These are phyloP conservation scores for Cavia porcellus DNA, from an alignment of 2,113 vertebrate genomes.

Conservation along the genomic window DNA sequence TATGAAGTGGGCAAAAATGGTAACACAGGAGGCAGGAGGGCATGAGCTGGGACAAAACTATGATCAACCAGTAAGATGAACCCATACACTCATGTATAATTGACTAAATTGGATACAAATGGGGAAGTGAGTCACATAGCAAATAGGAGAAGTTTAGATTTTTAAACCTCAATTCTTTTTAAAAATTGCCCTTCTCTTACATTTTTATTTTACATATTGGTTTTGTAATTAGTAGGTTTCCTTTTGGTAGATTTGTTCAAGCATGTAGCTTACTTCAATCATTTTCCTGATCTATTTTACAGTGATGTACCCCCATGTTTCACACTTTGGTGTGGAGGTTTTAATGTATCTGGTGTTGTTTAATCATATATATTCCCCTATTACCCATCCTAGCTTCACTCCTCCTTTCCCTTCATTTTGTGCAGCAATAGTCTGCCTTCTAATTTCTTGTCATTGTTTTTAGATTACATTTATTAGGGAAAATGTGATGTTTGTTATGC, in stretches of 20 bases:
- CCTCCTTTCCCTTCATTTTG: not conserved
- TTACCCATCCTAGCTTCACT: not conserved
- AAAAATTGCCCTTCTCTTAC: not conserved
- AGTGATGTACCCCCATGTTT: not conserved
- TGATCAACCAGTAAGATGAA: no score
- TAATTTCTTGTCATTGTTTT: not conserved
- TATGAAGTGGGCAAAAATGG: no score
- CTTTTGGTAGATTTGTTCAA: not conserved
- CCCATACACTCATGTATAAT: no score
- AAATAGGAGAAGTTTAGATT: not conserved
- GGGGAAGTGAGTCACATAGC: no score
- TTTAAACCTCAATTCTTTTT: not conserved
- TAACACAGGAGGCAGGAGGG: no score
- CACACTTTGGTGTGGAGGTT: not conserved
- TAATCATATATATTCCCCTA: not conserved
- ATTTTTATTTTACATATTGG: not conserved
- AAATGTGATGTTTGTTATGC: not conserved
- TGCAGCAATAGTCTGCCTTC: not conserved
- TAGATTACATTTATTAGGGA: not conserved
- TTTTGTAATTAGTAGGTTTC: not conserved
- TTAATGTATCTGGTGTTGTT: not conserved
- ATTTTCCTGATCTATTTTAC: not conserved
- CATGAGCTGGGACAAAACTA: no score
- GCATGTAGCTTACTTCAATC: not conserved
- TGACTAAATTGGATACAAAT: no score